Base-by-base conservation (phyloP, 2,888 invertebrate species). In the Bibio marci region DNA sequence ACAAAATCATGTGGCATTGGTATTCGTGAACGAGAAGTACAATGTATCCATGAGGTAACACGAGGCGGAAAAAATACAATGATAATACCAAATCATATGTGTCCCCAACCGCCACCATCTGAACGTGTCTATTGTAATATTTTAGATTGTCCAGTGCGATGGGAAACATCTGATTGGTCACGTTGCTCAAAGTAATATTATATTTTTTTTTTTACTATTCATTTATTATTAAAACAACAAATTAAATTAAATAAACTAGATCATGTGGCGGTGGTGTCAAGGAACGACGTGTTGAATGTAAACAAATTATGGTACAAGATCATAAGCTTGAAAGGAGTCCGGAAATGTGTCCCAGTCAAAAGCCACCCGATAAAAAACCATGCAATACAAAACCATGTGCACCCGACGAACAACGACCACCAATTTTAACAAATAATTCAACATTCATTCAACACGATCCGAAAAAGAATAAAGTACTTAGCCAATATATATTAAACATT, bases 1-100 rank as follows among this genome's bases (percentile, higher is more conserved):
- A 85, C 87, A 15, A 87, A 86, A 57, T 80, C 85, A 3, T 97
- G 95, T 55, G 95, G 95, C 25, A 83, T 92, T 47, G 95, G 95
- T 1, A 80, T 86, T 46, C 88, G 90, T 63, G 86, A 81, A 0
- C 69, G 95, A 43, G 86, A 86, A 57, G 92, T 92, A 38, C 58
- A 59, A 44, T 62, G 61, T 44, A 62, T 62, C 41, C 62, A 62
- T 40, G 68, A 79, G 65, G 85, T 88, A 37, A 85, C 86, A 0
- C 73, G 87, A 36, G 86, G 85, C 2, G 80, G 82, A 12, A 81
- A 80, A 28, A 91, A 88, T 56, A 85, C 88, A 1, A 80, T 94
- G 45, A 78, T 86, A 10, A 85, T 95, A n/a, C 88, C 92, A 1
- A 86, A 85, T 62, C 80, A 79, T 55, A 83, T 88, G 79, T 62